Evolutionary conservation across 1,140 invertebrate genomes (phyloP).

Genomic region (Zelostemma sp.): DNA sequence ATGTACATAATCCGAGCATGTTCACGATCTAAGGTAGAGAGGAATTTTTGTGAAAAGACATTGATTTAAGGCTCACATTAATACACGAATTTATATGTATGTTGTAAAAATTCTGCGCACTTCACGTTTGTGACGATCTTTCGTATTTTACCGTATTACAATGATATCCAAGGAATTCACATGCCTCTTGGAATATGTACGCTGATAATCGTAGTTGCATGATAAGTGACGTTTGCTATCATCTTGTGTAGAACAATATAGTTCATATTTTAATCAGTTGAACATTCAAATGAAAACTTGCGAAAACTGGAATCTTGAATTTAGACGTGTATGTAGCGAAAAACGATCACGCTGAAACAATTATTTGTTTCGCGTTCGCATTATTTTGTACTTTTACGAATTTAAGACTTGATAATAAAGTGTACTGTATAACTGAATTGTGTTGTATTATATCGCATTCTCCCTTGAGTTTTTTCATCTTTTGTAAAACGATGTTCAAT

Average conservation of each 20-base stretch:
- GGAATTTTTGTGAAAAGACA: slow-evolving; percentile 5
- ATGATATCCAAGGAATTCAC: not conserved
- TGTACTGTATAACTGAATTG: slow-evolving; percentile 48
- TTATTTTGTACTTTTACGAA: slow-evolving; percentile 63
- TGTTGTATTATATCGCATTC: no score
- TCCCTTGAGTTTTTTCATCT: no score
- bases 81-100: not conserved
- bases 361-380: slow-evolving; percentile 47
- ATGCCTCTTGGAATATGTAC: not conserved
- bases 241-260: not conserved
- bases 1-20: slow-evolving; percentile 51
- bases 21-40: no score
- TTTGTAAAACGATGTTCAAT: no score
- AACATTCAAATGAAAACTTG: not conserved
- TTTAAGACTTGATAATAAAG: slow-evolving; percentile 61
- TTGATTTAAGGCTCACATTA: slow-evolving; percentile 3
- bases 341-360: not conserved
- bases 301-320: not conserved
- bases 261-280: not conserved
- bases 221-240: not conserved
- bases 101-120: not conserved
- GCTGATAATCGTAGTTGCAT: not conserved
- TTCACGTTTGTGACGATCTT: not conserved
- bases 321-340: not conserved
- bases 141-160: not conserved